Conservation (phyloP, 2,113 vertebrate genomes). For the Ellobius talpinus region DNA sequence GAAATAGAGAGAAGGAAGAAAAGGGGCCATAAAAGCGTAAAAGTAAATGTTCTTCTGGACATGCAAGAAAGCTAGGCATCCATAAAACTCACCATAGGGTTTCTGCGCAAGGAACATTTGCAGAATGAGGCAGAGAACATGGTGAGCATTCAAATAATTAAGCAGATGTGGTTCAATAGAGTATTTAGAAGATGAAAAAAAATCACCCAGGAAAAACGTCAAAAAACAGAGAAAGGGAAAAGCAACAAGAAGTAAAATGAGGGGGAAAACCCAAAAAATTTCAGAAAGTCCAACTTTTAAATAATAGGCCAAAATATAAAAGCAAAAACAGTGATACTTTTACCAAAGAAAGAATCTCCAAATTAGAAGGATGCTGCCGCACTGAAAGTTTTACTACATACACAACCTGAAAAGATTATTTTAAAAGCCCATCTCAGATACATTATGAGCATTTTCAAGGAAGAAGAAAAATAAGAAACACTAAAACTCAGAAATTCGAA, state of each 20-base stretch:
- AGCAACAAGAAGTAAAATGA: background rate
- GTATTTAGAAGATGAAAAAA: background rate
- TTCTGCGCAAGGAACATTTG: background rate
- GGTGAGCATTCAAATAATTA: background rate
- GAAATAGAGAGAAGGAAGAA: background rate
- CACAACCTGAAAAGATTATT: background rate
- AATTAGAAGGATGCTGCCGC: background rate
- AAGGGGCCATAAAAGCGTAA: background rate
- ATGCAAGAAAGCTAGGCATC: background rate
- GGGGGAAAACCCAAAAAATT: background rate
- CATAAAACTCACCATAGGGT: background rate
- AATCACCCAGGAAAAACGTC: background rate
- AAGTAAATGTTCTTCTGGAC: slow-evolving; percentile 6
- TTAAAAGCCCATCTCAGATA: background rate
- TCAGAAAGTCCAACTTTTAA: background rate
- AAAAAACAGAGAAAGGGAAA: background rate
- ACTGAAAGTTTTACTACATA: background rate
- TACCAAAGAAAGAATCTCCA: background rate
- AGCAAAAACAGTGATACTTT: background rate
- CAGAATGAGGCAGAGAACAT: background rate
- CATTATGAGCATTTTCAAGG: background rate
- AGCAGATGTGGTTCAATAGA: background rate
- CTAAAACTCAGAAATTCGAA: slow-evolving; percentile 22
- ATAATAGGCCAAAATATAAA: background rate
- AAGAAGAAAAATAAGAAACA: background rate